A percentile compares a stretch with the other conserved stretches of the same genome.
These are phyloP conservation scores for Orchestes rusci DNA, from an alignment of 2,888 invertebrate species.

Conservation along the genomic window DNA sequence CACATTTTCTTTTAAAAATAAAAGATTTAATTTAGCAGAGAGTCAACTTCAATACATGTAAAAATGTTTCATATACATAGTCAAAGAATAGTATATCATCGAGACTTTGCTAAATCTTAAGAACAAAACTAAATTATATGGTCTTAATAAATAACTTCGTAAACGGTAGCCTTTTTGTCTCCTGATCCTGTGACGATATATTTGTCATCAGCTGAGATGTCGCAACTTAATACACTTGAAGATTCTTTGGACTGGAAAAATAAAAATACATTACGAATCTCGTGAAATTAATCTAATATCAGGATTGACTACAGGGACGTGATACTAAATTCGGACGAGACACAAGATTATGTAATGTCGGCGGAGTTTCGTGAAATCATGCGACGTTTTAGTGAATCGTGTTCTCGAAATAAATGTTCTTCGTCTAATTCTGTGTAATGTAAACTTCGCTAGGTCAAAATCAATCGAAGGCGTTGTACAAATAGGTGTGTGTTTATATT, in stretches of 20 bases:
- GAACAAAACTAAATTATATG: background rate
- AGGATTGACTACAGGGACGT: too few relatives aligned
- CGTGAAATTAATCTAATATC: too few relatives aligned
- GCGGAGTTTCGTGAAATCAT: too few relatives aligned
- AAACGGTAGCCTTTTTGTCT: constrained; percentile 96
- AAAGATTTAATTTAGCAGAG: background rate
- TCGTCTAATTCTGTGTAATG: too few relatives aligned
- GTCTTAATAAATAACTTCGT: constrained; percentile 83
- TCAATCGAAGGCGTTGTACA: too few relatives aligned
- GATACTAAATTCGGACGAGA: too few relatives aligned
- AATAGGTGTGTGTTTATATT: too few relatives aligned
- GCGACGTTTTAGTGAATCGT: too few relatives aligned
- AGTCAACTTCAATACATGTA: background rate
- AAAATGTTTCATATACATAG: background rate
- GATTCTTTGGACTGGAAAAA: constrained; percentile 83
- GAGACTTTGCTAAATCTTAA: background rate
- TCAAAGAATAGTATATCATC: background rate
- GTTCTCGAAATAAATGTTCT: too few relatives aligned
- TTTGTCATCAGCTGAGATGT: constrained; percentile 96
- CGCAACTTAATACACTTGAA: constrained; percentile 95
- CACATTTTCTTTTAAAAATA: constrained; percentile 32
- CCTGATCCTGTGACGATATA: constrained; percentile 97
- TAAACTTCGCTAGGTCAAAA: too few relatives aligned
- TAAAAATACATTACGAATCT: constrained; percentile 16
- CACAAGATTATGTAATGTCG: too few relatives aligned